Evolutionary conservation across 2,888 invertebrate species (phyloP), one percentile per base, ranked within the genome.

Genomic region (Ditula angustiorana): DNA sequence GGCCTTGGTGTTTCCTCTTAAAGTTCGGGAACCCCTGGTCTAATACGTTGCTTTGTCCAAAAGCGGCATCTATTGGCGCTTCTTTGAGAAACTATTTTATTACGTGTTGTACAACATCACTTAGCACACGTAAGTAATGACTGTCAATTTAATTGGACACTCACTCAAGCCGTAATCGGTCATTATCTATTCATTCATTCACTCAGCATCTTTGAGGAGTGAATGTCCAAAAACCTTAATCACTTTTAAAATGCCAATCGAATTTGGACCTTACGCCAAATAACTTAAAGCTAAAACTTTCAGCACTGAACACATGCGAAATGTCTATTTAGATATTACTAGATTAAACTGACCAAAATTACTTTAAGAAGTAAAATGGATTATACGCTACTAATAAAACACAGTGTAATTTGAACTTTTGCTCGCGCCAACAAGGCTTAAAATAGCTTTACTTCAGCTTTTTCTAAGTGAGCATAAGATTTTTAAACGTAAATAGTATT

Each of bases 81-180:
- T 37, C 2, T 37, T 16, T 3, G 7, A 37, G 16, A 13, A n/a
- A n/a, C n/a, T n/a, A 16, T 16, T 10, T 30, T 5, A 23, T 23
- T 10, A 19, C n/a, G n/a, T 33, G 53, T 61, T 61, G 46, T 53
- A 50, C 13, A 41, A 26, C 24, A 60, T 53, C 53, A 61, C 61
- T 53, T 61, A 53, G 53, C 50, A 10, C 41, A 30, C 5, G 19
- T 35, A 41, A 30, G 47, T 37, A 47, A 49, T 59, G 49, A 44
- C 50, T 57, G 49, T 63, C 50, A 26, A 56, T 57, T 63, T 50
- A 50, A 63, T 57, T 63, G 57, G 44, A 50, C 50, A 57, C 50
- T 62, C 26, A 62, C 41, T 33, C 46, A 33, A 52, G 16, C 44
- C 41, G 63, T 37, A 63, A 63, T 57, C 57, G 41, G 30, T 50